Evolutionary conservation across 1,140 invertebrate species (phyloP).

Genomic region (Microplitis demolitor): DNA sequence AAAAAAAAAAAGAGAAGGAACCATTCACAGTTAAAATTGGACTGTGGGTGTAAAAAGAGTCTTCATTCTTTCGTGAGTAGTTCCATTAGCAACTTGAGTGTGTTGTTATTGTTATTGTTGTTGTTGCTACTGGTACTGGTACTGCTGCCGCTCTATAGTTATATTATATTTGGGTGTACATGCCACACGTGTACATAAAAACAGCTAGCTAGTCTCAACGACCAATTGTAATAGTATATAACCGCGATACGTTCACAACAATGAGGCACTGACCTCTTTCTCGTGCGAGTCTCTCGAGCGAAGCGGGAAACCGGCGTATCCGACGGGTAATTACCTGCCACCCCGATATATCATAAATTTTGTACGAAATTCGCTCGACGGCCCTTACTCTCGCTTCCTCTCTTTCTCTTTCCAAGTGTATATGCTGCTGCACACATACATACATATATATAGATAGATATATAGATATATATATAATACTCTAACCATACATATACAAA

Average conservation of each 20-base stretch:
- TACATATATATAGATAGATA: too few relatives aligned
- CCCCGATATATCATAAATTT: constrained; percentile 44
- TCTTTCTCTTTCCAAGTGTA: background rate
- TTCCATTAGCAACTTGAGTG: too few relatives aligned
- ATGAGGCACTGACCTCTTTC: constrained; percentile 21
- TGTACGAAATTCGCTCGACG: constrained; percentile 46
- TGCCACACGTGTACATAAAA: background rate
- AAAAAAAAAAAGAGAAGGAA: too few relatives aligned
- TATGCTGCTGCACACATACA: background rate
- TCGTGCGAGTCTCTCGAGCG: constrained; percentile 22
- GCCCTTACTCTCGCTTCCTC: constrained; percentile 16
- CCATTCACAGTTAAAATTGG: too few relatives aligned
- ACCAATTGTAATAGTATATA: background rate
- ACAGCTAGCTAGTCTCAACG: background rate
- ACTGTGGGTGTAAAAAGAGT: too few relatives aligned
- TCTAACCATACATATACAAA: background rate
- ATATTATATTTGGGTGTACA: background rate
- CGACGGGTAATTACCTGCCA: constrained; percentile 49
- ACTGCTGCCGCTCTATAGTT: background rate
- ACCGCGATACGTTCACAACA: constrained; percentile 16
- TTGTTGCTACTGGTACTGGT: too few relatives aligned
- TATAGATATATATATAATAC: too few relatives aligned
- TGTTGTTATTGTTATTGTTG: too few relatives aligned
- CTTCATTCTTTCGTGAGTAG: too few relatives aligned
- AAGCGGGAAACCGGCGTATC: constrained; percentile 20